phyloP scores from a whole-genome alignment of 2,888 invertebrate genomes.

The Cordilura impudica region DNA sequence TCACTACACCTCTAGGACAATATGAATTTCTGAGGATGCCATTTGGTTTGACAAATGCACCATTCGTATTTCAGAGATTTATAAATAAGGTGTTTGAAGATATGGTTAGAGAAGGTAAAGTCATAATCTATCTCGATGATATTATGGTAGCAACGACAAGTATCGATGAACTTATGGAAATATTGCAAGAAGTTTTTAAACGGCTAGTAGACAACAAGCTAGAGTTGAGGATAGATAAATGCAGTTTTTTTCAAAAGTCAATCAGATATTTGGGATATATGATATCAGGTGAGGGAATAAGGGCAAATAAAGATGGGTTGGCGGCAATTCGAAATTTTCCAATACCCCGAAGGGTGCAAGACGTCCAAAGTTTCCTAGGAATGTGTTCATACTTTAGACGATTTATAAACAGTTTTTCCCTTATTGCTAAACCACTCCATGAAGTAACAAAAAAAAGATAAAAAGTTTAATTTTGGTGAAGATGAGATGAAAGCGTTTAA shows the following conservation, averaged over 20 bases:
- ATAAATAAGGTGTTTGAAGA: slow-evolving; percentile 47
- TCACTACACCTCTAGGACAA: slow-evolving; percentile 24
- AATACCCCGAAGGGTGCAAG: slow-evolving; percentile 17
- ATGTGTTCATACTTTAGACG: slow-evolving; percentile 44
- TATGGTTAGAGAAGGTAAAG: slow-evolving; percentile 32
- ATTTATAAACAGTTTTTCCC: slow-evolving; percentile 31
- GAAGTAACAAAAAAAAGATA: slow-evolving; percentile 49
- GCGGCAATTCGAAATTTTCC: slow-evolving; percentile 9
- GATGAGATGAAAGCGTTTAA: slow-evolving; percentile 47
- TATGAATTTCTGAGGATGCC: slow-evolving; percentile 45
- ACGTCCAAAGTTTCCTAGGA: slow-evolving; percentile 43
- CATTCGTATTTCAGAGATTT: slow-evolving; percentile 11
- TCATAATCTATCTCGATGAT: no score
- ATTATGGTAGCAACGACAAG: slow-evolving; percentile 57
- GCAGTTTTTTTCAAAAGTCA: slow-evolving; percentile 13
- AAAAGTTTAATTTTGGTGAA: slow-evolving; percentile 42
- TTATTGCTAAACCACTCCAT: slow-evolving; percentile 17
- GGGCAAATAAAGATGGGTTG: background rate
- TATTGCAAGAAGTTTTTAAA: slow-evolving; percentile 53
- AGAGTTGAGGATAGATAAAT: slow-evolving; percentile 21
- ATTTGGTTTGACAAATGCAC: slow-evolving; percentile 41
- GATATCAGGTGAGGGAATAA: slow-evolving; percentile 37
- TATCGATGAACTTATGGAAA: slow-evolving; percentile 44
- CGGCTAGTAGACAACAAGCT: slow-evolving; percentile 42
- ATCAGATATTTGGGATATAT: slow-evolving; percentile 63